Percentiles rank a stretch among this genome's conserved stretches.
Evolutionary conservation across 2,888 invertebrate genomes (phyloP).

Genomic region (Drosophila austrosaltans): DNA sequence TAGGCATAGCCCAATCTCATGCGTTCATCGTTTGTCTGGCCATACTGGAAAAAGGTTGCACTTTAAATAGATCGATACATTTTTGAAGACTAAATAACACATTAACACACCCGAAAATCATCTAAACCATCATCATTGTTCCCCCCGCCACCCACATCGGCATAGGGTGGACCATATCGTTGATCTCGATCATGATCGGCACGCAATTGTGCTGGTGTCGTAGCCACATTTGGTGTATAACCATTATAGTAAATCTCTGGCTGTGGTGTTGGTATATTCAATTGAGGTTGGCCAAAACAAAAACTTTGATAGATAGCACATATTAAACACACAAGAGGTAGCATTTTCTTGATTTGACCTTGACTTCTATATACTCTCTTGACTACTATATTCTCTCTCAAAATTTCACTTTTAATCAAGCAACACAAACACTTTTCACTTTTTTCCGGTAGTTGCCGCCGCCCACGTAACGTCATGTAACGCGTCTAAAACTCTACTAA

Average conservation of each 20-base stretch:
- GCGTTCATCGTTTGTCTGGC: constrained; percentile 81
- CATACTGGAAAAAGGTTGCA: constrained; percentile 68
- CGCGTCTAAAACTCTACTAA: constrained; percentile 82
- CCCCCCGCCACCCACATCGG: constrained; percentile 53
- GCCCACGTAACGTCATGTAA: constrained; percentile 74
- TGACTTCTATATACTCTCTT: background rate
- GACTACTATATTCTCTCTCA: too few relatives aligned
- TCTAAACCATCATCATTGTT: constrained; percentile 79
- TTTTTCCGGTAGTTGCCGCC: constrained; percentile 51
- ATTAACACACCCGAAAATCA: constrained; percentile 79
- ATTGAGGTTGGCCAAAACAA: constrained; percentile 81
- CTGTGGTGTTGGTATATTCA: constrained; percentile 85
- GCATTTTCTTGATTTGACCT: constrained; percentile 39
- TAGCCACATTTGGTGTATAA: constrained; percentile 73
- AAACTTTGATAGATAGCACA: constrained; percentile 25
- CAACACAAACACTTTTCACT: constrained; percentile 30
- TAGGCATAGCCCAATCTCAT: constrained; percentile 78
- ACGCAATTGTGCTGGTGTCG: constrained; percentile 65
- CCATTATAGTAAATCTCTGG: constrained; percentile 81
- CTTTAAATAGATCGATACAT: background rate
- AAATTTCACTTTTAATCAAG: constrained; percentile 7
- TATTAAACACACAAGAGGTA: constrained; percentile 37
- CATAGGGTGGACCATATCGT: constrained; percentile 82
- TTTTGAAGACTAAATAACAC: background rate
- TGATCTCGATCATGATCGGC: constrained; percentile 81